These are phyloP conservation scores for Ceratoteleas bidentatus DNA, from an alignment of 1,140 invertebrate species.

Conservation along the genomic window DNA sequence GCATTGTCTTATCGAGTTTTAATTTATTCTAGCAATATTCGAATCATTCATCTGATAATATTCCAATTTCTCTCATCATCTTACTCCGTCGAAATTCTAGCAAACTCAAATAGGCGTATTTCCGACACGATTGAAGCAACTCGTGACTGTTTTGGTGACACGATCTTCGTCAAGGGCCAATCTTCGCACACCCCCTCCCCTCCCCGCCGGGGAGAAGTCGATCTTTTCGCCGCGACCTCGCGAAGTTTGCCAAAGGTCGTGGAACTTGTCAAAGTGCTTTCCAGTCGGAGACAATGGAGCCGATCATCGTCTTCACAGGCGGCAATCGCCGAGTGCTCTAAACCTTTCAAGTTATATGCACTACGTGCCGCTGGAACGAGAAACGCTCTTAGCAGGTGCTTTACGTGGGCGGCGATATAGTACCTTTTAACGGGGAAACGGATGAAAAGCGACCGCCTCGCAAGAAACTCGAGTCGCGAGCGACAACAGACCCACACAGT, in stretches of 20 bases:
- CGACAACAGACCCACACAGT: no score
- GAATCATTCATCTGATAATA: no score
- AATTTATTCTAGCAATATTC: no score
- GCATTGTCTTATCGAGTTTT: no score
- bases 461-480: slow-evolving; percentile 1
- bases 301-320: slow-evolving; percentile 39
- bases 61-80: no score
- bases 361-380: slow-evolving; percentile 41
- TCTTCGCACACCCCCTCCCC: background rate
- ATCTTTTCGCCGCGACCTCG: slow-evolving; percentile 23
- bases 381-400: slow-evolving; percentile 54
- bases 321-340: slow-evolving; percentile 46
- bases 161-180: no score
- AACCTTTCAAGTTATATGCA: slow-evolving; percentile 56
- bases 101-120: no score
- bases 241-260: slow-evolving; percentile 47
- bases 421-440: slow-evolving; percentile 51
- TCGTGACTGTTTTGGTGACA: no score
- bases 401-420: slow-evolving; percentile 34
- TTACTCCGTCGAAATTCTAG: no score
- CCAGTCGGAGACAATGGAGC: slow-evolving; percentile 37
- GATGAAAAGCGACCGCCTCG: slow-evolving; percentile 29
- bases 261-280: slow-evolving; percentile 51
- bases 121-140: no score
- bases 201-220: no score